Base-by-base conservation (phyloP, 2,797 vertebrate species). In the Cuniculus paca region DNA sequence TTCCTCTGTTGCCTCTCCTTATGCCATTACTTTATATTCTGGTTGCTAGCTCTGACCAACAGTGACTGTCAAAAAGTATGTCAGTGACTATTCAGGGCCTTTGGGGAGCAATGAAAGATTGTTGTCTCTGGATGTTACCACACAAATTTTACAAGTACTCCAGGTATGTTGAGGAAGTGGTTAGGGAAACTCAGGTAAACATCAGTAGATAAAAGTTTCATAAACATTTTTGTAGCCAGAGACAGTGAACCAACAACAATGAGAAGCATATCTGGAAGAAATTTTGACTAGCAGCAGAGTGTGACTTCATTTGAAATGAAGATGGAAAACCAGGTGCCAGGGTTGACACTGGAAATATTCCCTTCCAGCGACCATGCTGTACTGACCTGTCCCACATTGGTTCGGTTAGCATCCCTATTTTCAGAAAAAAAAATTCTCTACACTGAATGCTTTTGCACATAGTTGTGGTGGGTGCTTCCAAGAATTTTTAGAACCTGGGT, bases 231-330 rank as follows among this genome's bases (percentile, higher is more conserved):
- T 54, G 36, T 19, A 39, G 31, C 48, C 61, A 10, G 28, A 82
- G 48, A 58, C 56, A 16, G 11, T 34, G 70, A 88, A n/a, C 17
- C 78, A 42, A 50, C 45, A 28, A 1, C 19, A 22, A 39, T 31
- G 50, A 83, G 86, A 80, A 65, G 28, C 54, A 68, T 2, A 65
- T 50, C 63, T 75, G 16, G 61, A 77, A 90, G 74, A 94, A 92
- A 45, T 20, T 36, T 39, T 24, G n/a, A 36, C 39, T 24, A 22
- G 45, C 9, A 19, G 16, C 24, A 14, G 5, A 48, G 2, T 31
- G 42, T 31, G 42, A 34, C 54, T 91, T 63, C 1, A 90, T 50
- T 16, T 28, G 54, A 90, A 91, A 90, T 52, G n/a, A 85, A 60
- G 72, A 77, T 36, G 31, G 84, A 52, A 90, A 90, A 31, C 14